phyloP scores from a whole-genome alignment of 2,113 vertebrate species.

The Actenoides hombroni region DNA sequence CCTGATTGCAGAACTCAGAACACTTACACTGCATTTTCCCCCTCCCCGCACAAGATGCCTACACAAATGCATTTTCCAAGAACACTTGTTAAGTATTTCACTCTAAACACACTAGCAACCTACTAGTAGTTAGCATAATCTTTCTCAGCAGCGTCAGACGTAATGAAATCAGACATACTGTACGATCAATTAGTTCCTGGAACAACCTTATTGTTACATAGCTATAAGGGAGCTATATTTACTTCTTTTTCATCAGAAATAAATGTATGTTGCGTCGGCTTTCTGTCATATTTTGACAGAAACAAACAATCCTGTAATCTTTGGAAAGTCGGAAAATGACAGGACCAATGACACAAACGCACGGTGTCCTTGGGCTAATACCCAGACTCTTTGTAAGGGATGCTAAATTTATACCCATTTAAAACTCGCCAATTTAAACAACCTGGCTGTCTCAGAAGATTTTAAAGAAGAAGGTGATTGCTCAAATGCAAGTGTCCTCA shows the following conservation, averaged over 20 bases:
- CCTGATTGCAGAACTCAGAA: constrained; percentile 22
- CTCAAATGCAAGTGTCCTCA: neutral
- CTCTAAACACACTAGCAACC: neutral
- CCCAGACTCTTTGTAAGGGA: neutral
- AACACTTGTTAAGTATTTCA: neutral
- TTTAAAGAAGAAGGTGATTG: neutral
- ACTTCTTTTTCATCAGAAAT: neutral
- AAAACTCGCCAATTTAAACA: constrained; percentile 23
- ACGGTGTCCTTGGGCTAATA: constrained; percentile 41
- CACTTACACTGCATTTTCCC: neutral
- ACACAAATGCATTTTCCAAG: neutral
- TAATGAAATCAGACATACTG: constrained; percentile 27
- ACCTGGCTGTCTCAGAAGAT: neutral
- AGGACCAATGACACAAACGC: neutral
- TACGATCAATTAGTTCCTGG: constrained; percentile 42
- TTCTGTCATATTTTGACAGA: constrained; percentile 8
- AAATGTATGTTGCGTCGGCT: neutral
- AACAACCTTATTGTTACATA: neutral
- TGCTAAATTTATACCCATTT: constrained; percentile 8
- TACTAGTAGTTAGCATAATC: neutral
- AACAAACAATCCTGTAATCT: neutral
- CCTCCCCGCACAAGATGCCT: neutral
- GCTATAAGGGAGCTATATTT: neutral
- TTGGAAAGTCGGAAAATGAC: neutral
- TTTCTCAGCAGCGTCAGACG: neutral